A percentile compares a stretch with the other conserved stretches of the same genome.
phyloP scores from a whole-genome alignment of 2,888 invertebrate genomes.

The Drosophila yooni region DNA sequence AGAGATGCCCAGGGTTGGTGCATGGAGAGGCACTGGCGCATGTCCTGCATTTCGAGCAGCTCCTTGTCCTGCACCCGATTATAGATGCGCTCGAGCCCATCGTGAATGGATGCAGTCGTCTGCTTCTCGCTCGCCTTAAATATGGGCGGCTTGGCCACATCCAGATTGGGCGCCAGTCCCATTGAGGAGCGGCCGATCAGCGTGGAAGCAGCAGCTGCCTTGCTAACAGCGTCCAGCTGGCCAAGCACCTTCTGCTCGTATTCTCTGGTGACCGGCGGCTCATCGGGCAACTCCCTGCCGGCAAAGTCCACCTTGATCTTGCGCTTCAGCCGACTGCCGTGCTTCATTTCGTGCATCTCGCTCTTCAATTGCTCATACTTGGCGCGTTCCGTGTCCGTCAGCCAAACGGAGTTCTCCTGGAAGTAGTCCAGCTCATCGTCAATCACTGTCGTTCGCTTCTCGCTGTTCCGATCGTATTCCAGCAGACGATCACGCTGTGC shows the following conservation, averaged over 20 bases:
- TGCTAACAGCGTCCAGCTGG: slow-evolving; percentile 82
- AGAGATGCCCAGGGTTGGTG: slow-evolving; percentile 98
- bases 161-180: slow-evolving; percentile 61
- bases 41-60: slow-evolving; percentile 92
- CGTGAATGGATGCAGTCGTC: slow-evolving; percentile 27
- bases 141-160: slow-evolving; percentile 67
- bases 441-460: slow-evolving; percentile 84
- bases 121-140: slow-evolving; percentile 59
- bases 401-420: slow-evolving; percentile 91
- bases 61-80: slow-evolving; percentile 91
- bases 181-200: slow-evolving; percentile 64
- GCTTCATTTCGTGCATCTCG: slow-evolving; percentile 88
- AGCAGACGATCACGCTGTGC: slow-evolving; percentile 92
- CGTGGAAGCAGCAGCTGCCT: slow-evolving; percentile 28
- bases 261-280: slow-evolving; percentile 83
- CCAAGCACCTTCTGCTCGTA: slow-evolving; percentile 84
- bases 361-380: slow-evolving; percentile 89
- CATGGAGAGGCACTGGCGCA: slow-evolving; percentile 95
- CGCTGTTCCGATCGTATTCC: slow-evolving; percentile 93
- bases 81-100: slow-evolving; percentile 77
- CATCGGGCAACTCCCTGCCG: slow-evolving; percentile 87
- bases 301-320: slow-evolving; percentile 92
- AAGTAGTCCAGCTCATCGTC: slow-evolving; percentile 99
- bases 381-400: slow-evolving; percentile 89
- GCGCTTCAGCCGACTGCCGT: slow-evolving; percentile 88